Percentiles rank a stretch among this genome's conserved stretches.
Evolutionary conservation across 35 echinoderm and acorn worm genomes (phyloP).

Genomic region (Stichopus chloronotus): DNA sequence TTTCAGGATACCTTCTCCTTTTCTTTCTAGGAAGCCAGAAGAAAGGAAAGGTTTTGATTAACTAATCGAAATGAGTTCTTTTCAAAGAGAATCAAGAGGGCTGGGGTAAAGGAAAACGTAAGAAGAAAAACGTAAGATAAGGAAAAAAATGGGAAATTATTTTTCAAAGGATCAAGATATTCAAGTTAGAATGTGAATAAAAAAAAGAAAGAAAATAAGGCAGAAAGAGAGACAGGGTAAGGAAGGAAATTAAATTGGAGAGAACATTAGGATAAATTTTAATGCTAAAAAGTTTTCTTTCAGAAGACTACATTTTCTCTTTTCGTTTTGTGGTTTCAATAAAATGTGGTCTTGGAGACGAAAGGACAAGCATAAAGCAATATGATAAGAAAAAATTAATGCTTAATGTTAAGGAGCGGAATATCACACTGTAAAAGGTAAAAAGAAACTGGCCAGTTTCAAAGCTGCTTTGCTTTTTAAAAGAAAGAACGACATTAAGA

Average conservation of each 20-base stretch:
- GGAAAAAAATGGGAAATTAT: slow-evolving; percentile 16
- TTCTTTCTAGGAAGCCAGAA: background rate
- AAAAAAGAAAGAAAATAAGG: background rate
- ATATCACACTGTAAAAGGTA: too few species aligned
- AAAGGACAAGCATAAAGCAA: too few species aligned
- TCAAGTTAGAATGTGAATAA: background rate
- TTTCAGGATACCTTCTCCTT: slow-evolving; percentile 8
- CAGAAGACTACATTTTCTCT: background rate
- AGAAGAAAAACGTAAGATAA: background rate
- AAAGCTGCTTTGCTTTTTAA: too few species aligned
- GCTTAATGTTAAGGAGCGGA: too few species aligned
- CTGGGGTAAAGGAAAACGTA: background rate
- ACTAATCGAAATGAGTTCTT: slow-evolving; percentile 33
- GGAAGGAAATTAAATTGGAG: background rate
- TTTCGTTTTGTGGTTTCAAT: background rate
- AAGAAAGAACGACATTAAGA: too few species aligned
- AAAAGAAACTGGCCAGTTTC: too few species aligned
- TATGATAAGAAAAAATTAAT: too few species aligned
- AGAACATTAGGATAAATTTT: background rate
- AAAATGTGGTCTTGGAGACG: too few species aligned
- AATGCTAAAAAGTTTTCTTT: background rate
- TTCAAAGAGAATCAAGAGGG: background rate
- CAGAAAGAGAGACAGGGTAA: background rate
- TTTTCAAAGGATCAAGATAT: slow-evolving; percentile 19
- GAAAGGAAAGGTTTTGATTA: slow-evolving; percentile 41